These are phyloP conservation scores for Cepaea hortensis DNA, from an alignment of 2,888 invertebrate genomes.

Conservation along the genomic window DNA sequence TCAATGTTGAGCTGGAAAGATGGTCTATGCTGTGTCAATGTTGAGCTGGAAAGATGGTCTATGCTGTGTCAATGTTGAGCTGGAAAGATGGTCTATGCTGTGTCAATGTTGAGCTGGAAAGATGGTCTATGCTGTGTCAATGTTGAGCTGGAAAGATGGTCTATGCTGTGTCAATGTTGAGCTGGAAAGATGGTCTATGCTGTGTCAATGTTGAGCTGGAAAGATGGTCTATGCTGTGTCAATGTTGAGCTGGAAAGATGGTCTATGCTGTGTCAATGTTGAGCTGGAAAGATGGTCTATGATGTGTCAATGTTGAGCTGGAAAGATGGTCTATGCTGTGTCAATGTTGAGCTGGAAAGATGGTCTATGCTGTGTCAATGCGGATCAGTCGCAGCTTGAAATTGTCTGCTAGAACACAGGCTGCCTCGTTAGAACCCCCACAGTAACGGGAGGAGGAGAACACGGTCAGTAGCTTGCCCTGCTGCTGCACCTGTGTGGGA, in stretches of 20 bases:
- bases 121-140: no score
- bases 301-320: no score
- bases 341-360: background rate
- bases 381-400: conserved; percentile 82
- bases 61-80: conserved; percentile 79
- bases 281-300: no score
- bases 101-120: no score
- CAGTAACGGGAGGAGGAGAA: conserved; percentile 87
- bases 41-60: background rate
- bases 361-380: conserved; percentile 78
- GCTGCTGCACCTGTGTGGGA: conserved; percentile 81
- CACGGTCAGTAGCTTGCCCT: conserved; percentile 84
- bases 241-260: conserved; percentile 74
- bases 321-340: no score
- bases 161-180: no score
- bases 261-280: conserved; percentile 69
- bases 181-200: no score
- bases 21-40: no score
- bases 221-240: no score
- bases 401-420: conserved; percentile 83
- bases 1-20: no score
- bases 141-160: no score
- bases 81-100: conserved; percentile 78
- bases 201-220: no score
- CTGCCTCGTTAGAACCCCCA: conserved; percentile 85